phyloP scores from a whole-genome alignment of 2,888 invertebrate species.

The Arrhopalites spinosus region DNA sequence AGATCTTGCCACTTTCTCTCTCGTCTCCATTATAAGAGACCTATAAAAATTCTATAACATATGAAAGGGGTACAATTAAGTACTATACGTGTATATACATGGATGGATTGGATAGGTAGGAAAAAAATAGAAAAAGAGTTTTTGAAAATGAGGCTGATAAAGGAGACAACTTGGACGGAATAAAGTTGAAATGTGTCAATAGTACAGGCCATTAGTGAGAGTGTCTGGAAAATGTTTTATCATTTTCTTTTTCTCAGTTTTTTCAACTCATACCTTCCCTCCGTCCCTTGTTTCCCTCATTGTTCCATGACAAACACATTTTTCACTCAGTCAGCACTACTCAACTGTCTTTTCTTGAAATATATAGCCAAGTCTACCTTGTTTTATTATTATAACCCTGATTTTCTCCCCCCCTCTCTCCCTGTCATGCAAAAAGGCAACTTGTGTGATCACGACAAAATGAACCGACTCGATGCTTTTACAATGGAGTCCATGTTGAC shows the following conservation, averaged over 20 bases:
- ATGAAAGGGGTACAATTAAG: no score
- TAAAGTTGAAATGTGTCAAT: slow-evolving; percentile 22
- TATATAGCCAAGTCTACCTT: no score
- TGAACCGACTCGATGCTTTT: no score
- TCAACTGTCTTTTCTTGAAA: background rate
- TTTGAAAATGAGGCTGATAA: background rate
- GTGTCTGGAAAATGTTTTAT: slow-evolving; percentile 1
- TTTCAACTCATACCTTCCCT: no score
- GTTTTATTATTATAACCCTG: background rate
- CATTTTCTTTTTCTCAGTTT: background rate
- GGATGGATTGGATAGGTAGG: no score
- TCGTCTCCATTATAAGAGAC: no score
- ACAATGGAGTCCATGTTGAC: slow-evolving; percentile 14
- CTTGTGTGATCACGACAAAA: background rate
- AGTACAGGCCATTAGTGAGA: slow-evolving; percentile 18
- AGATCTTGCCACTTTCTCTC: no score
- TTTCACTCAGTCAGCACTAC: slow-evolving; percentile 7
- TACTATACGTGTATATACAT: no score
- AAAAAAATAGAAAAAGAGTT: no score
- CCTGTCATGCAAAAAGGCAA: background rate
- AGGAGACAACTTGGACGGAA: background rate
- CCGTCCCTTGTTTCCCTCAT: background rate
- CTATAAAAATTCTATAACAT: no score
- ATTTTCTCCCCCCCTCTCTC: background rate
- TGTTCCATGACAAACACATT: slow-evolving; percentile 1